Evolutionary conservation across 2,113 vertebrate genomes (phyloP).

Genomic region (Rattus norvegicus): DNA sequence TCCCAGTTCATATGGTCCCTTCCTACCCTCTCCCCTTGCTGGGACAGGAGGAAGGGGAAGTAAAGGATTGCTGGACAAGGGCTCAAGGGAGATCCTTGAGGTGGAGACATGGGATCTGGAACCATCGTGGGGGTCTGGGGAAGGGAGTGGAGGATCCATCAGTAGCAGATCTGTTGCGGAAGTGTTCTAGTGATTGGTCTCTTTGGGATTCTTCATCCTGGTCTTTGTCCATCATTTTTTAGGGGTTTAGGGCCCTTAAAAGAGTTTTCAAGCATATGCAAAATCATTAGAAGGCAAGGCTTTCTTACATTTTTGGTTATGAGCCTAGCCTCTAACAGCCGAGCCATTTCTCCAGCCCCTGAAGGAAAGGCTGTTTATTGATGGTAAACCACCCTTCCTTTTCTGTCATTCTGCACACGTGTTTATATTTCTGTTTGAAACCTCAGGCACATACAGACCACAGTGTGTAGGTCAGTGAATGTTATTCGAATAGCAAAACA

Average conservation of each 20-base stretch:
- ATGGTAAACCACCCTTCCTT: background rate
- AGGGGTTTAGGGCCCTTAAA: constrained; percentile 4
- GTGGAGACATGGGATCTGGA: too few relatives aligned
- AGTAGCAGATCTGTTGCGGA: too few relatives aligned
- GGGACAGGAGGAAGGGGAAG: too few relatives aligned
- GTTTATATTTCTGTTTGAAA: constrained; percentile 56
- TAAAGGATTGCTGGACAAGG: too few relatives aligned
- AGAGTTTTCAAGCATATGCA: background rate
- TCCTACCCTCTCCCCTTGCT: too few relatives aligned
- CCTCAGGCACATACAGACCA: constrained; percentile 32
- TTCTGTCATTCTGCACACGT: background rate
- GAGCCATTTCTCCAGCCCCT: too few relatives aligned
- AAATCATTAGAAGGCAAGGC: background rate
- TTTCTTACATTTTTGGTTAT: background rate
- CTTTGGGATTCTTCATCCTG: background rate
- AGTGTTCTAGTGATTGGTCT: too few relatives aligned
- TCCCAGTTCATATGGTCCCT: too few relatives aligned
- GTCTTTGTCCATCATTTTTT: background rate
- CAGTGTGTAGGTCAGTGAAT: constrained; percentile 25
- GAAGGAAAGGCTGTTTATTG: background rate
- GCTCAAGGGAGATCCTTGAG: too few relatives aligned
- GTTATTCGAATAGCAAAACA: constrained; percentile 32
- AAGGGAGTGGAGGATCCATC: too few relatives aligned
- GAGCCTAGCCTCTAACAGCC: too few relatives aligned
- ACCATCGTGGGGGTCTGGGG: too few relatives aligned